Percentiles rank a stretch among this genome's conserved stretches.
Evolutionary conservation across 1,140 invertebrate species (phyloP).

Genomic region (Rhagoletis pomonella): DNA sequence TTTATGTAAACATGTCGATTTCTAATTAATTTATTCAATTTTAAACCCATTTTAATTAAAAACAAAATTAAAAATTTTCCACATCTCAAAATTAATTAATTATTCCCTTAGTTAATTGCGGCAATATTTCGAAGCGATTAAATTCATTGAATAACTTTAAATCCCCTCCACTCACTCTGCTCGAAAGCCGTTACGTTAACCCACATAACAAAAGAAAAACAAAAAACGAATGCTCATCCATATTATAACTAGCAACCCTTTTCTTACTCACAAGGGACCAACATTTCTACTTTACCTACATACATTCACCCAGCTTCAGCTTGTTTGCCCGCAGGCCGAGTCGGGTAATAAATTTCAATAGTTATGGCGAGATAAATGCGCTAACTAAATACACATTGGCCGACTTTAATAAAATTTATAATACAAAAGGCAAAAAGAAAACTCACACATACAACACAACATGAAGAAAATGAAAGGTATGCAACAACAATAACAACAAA

Average conservation of each 20-base stretch:
- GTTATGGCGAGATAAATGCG: slow-evolving; percentile 44
- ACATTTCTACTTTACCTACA: slow-evolving; percentile 1
- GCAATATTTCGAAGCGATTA: slow-evolving; percentile 22
- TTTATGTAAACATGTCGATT: too few species aligned
- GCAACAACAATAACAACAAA: background rate
- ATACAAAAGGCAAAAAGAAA: background rate
- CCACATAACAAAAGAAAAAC: background rate
- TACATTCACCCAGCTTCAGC: background rate
- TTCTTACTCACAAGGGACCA: background rate
- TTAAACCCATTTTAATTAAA: too few species aligned
- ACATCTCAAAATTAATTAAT: too few species aligned
- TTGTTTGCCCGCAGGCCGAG: background rate
- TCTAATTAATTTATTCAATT: too few species aligned
- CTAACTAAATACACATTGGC: slow-evolving; percentile 37
- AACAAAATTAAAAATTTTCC: too few species aligned
- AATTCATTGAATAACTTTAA: slow-evolving; percentile 33
- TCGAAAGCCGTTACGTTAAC: background rate
- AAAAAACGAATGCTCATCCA: background rate
- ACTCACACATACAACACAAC: background rate
- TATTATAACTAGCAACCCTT: background rate
- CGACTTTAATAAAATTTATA: slow-evolving; percentile 15
- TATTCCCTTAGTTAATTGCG: background rate
- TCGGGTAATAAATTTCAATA: slow-evolving; percentile 40
- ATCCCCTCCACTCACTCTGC: background rate
- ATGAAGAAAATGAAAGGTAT: background rate